Conservation (phyloP, 2,797 vertebrate genomes). For the Caiman crocodilus region DNA sequence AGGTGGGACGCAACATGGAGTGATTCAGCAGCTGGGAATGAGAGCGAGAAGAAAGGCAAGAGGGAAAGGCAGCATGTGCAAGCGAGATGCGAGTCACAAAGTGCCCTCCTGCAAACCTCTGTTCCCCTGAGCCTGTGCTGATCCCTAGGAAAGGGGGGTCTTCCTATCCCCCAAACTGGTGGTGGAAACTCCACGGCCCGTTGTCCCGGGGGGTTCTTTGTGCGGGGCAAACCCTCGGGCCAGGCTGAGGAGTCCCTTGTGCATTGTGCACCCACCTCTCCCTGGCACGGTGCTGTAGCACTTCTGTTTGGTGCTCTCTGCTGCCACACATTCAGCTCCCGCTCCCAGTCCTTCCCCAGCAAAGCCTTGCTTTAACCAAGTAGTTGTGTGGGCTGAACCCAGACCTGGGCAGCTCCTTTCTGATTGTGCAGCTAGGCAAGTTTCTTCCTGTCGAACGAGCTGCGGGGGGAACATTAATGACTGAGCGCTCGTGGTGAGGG, state of each 20-base stretch:
- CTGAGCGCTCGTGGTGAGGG: background rate
- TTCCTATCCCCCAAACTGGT: too few relatives aligned
- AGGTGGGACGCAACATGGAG: background rate
- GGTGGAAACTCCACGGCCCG: background rate
- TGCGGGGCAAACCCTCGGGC: too few relatives aligned
- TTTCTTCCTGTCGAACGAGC: background rate
- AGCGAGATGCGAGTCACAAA: background rate
- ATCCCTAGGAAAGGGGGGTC: background rate
- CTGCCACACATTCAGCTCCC: background rate
- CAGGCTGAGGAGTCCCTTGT: too few relatives aligned
- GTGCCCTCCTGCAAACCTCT: background rate
- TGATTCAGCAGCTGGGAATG: too few relatives aligned
- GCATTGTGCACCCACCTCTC: too few relatives aligned
- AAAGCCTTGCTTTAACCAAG: background rate
- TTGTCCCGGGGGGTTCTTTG: background rate
- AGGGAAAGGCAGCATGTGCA: background rate
- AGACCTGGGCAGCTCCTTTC: background rate
- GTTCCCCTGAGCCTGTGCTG: background rate
- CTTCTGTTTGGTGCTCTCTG: too few relatives aligned
- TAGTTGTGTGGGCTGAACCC: background rate
- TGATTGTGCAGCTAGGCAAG: background rate
- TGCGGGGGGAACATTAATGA: background rate
- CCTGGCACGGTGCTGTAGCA: too few relatives aligned
- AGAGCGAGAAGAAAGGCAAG: background rate
- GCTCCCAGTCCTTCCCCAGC: background rate